These are phyloP conservation scores for Julus scandinavius DNA, from an alignment of 2,888 invertebrate species.

Conservation along the genomic window DNA sequence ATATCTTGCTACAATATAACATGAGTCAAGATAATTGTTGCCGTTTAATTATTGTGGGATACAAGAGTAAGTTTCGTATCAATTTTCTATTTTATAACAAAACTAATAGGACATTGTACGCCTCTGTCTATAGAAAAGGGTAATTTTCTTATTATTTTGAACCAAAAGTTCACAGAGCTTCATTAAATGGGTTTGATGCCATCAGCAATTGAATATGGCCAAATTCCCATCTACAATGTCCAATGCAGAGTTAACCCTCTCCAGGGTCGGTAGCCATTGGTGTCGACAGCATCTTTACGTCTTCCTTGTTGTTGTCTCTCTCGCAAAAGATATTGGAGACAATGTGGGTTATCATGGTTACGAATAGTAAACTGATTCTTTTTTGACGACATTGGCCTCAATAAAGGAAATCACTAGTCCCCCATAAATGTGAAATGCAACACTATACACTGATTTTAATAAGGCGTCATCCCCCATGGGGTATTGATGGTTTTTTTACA, in stretches of 20 bases:
- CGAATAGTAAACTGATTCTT: slow-evolving; percentile 18
- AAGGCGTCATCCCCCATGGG: slow-evolving; percentile 40
- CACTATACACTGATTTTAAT: slow-evolving; percentile 13
- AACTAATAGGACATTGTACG: too few species aligned
- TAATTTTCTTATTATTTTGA: not conserved
- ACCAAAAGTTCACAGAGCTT: not conserved
- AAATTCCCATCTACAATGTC: not conserved
- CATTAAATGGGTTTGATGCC: not conserved
- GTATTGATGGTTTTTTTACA: not conserved
- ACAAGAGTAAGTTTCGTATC: too few species aligned
- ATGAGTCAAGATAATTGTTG: too few species aligned
- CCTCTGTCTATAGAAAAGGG: not conserved
- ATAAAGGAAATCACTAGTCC: slow-evolving; percentile 38
- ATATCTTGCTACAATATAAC: too few species aligned
- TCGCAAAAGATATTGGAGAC: not conserved
- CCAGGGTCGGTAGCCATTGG: not conserved
- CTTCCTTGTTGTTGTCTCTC: slow-evolving; percentile 1
- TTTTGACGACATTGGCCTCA: slow-evolving; percentile 37
- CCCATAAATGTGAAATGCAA: slow-evolving; percentile 35
- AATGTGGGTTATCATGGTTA: slow-evolving; percentile 31
- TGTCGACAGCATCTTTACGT: not conserved
- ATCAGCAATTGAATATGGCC: not conserved
- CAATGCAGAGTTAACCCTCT: not conserved
- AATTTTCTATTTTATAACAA: too few species aligned
- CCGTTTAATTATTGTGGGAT: too few species aligned